phyloP scores from a whole-genome alignment of 1,140 invertebrate species.

The Drosophila asahinai region DNA sequence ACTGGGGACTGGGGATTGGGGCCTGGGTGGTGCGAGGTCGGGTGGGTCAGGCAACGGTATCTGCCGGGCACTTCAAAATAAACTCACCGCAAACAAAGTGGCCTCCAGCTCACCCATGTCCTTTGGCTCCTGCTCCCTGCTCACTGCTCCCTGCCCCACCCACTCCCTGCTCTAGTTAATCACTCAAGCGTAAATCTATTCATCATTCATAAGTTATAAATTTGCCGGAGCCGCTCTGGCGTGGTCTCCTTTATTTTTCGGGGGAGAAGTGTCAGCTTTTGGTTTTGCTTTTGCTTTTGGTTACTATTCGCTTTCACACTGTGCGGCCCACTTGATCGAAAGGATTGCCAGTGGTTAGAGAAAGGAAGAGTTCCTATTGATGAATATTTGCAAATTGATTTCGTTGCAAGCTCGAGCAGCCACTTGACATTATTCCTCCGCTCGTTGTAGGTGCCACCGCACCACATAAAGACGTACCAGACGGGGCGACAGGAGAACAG shows the following conservation, averaged over 20 bases:
- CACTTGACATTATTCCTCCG: constrained; percentile 65
- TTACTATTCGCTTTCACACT: constrained; percentile 40
- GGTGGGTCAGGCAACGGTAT: constrained; percentile 68
- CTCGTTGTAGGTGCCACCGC: constrained; percentile 71
- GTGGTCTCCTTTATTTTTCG: constrained; percentile 63
- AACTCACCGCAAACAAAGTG: constrained; percentile 84
- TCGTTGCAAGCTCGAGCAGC: constrained; percentile 30
- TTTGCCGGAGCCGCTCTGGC: constrained; percentile 66
- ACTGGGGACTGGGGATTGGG: not conserved
- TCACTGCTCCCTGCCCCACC: not conserved
- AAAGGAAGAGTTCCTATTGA: constrained; percentile 29
- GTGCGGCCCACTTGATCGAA: constrained; percentile 40
- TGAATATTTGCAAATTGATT: constrained; percentile 76
- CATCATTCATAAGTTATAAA: constrained; percentile 84
- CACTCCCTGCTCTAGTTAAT: constrained; percentile 74
- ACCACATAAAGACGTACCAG: constrained; percentile 82
- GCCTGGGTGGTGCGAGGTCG: constrained; percentile 8
- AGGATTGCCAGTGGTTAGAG: constrained; percentile 24
- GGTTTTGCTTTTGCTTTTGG: constrained; percentile 6
- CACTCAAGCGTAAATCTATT: constrained; percentile 84
- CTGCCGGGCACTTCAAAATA: constrained; percentile 81
- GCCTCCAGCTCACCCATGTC: constrained; percentile 62
- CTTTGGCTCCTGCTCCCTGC: constrained; percentile 36
- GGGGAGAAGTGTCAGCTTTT: constrained; percentile 44
- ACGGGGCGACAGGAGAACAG: constrained; percentile 75